Conservation (phyloP, 2,797 vertebrate species). For the Enteromius unitaeniatus region DNA sequence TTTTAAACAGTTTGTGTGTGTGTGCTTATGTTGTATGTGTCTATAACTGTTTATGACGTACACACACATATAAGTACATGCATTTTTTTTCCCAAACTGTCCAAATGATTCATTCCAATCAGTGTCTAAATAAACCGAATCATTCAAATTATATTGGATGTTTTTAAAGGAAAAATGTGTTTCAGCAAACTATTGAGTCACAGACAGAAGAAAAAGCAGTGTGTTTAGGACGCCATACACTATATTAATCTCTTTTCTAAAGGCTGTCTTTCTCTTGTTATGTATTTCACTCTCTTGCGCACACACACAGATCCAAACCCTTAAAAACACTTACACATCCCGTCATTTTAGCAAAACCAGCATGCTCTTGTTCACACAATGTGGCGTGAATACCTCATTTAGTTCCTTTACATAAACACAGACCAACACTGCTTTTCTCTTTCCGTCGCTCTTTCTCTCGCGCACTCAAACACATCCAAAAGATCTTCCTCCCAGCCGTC, state of each 20-base stretch:
- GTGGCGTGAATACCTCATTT: conserved; percentile 36
- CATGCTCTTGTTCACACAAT: not conserved
- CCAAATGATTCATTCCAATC: no score
- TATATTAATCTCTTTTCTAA: conserved; percentile 6
- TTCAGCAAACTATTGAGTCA: not conserved
- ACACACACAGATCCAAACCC: not conserved
- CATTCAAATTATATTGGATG: not conserved
- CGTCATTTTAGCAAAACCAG: conserved; percentile 8
- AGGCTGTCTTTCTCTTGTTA: not conserved
- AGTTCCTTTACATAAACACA: conserved; percentile 33
- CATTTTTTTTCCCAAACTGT: no score
- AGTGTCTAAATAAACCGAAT: not conserved
- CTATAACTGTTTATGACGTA: not conserved
- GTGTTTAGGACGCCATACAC: not conserved
- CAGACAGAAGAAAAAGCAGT: not conserved
- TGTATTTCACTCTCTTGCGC: not conserved
- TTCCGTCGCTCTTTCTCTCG: conserved; percentile 1
- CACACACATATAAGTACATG: not conserved
- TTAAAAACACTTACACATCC: conserved; percentile 12
- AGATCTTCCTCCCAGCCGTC: conserved; percentile 51
- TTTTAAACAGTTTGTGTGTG: not conserved
- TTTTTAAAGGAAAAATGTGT: not conserved
- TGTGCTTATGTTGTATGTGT: not conserved
- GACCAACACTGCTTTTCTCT: conserved; percentile 2
- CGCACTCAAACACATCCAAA: conserved; percentile 40